Conservation (phyloP, 2,797 vertebrate genomes). For the Buceros bicornis region DNA sequence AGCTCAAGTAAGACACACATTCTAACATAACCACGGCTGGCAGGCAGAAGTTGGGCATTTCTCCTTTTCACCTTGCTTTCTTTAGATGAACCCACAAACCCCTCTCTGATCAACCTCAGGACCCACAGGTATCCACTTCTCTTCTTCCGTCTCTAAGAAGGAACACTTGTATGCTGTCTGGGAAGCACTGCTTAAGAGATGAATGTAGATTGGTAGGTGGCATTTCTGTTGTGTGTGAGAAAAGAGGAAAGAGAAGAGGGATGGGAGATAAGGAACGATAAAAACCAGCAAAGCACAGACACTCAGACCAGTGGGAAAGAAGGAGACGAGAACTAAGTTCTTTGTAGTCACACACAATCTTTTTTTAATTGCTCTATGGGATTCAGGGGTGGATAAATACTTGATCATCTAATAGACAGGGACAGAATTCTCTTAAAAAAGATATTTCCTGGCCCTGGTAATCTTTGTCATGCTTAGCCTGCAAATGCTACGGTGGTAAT, state of each 20-base stretch:
- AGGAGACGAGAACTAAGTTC: neutral
- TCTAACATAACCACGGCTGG: neutral
- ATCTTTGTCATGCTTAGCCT: neutral
- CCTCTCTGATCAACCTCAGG: neutral
- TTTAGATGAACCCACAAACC: neutral
- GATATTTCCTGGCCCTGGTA: neutral
- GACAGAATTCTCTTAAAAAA: neutral
- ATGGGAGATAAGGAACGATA: neutral
- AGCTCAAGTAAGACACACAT: neutral
- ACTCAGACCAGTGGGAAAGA: neutral
- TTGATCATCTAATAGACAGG: neutral
- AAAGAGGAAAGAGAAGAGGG: neutral
- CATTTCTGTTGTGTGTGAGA: neutral
- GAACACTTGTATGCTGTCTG: neutral
- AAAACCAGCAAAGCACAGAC: neutral
- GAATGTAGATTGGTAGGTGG: neutral
- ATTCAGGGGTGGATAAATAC: neutral
- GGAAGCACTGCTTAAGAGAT: neutral
- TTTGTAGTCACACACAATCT: neutral
- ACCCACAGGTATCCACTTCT: neutral
- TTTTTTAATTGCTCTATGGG: neutral
- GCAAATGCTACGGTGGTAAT: neutral
- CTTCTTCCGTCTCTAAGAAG: neutral
- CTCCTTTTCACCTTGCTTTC: neutral
- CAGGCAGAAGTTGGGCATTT: neutral